Evolutionary conservation across 2,888 invertebrate species (phyloP).

Genomic region (Drosophila sordidapex): DNA sequence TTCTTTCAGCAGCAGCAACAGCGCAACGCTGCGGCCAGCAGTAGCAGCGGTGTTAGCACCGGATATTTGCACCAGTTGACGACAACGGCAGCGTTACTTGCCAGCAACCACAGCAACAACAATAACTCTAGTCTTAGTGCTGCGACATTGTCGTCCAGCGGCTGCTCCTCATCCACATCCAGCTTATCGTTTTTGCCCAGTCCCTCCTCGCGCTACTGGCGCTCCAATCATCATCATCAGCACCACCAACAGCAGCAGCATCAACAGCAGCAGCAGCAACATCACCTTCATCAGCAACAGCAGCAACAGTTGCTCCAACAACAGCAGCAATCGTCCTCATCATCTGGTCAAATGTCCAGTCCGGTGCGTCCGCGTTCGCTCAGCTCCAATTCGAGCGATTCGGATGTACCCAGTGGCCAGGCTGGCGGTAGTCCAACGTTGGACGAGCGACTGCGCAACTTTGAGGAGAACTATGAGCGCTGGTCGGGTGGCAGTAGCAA

Average conservation of each 20-base stretch:
- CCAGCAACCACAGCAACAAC: constrained; percentile 49
- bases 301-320: constrained; percentile 44
- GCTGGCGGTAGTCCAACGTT: constrained; percentile 89
- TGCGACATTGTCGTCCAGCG: constrained; percentile 63
- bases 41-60: constrained; percentile 29
- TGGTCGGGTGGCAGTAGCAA: constrained; percentile 88
- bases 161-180: constrained; percentile 58
- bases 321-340: constrained; percentile 54
- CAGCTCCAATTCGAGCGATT: constrained; percentile 91
- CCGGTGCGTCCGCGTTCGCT: constrained; percentile 90
- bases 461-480: constrained; percentile 97
- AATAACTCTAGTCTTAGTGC: constrained; percentile 84
- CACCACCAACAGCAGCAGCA: constrained; percentile 54
- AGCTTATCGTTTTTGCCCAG: constrained; percentile 67
- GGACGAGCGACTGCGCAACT: constrained; percentile 95
- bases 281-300: constrained; percentile 31
- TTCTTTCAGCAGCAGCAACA: constrained; percentile 84
- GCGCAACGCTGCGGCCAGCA: constrained; percentile 22
- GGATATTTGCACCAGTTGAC: constrained; percentile 58
- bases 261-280: constrained; percentile 57
- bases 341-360: constrained; percentile 86
- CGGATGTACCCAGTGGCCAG: constrained; percentile 86
- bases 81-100: constrained; percentile 33
- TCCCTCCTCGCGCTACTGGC: constrained; percentile 76
- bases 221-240: constrained; percentile 74